Percentiles rank a stretch among this genome's conserved stretches.
Conservation (phyloP, 1,140 invertebrate genomes). For the Cotesia vestalis region DNA sequence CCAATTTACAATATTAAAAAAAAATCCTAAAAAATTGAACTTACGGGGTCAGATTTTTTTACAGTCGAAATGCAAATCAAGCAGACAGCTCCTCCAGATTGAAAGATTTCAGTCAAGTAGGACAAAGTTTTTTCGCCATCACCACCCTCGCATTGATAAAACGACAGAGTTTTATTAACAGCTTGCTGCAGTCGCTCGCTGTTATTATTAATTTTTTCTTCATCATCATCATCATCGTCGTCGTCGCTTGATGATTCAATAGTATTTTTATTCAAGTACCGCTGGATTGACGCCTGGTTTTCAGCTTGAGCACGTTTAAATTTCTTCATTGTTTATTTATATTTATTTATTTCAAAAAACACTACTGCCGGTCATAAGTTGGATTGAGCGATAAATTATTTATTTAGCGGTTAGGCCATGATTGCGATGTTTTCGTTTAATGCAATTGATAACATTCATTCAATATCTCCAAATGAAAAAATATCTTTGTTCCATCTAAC, state of each 20-base stretch:
- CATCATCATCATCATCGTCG: slow-evolving; percentile 62
- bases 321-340: slow-evolving; percentile 55
- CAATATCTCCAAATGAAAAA: no score
- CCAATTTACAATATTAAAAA: not conserved
- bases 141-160: slow-evolving; percentile 63
- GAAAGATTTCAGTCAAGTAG: slow-evolving; percentile 78
- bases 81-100: slow-evolving; percentile 83
- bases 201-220: slow-evolving; percentile 46
- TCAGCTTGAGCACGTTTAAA: slow-evolving; percentile 69
- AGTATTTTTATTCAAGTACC: slow-evolving; percentile 67
- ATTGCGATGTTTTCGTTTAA: no score
- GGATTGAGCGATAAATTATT: no score
- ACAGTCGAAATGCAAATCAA: slow-evolving; percentile 92
- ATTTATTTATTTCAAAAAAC: no score
- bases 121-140: slow-evolving; percentile 72
- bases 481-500: no score
- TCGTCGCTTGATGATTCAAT: slow-evolving; percentile 58
- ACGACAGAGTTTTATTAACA: slow-evolving; percentile 54
- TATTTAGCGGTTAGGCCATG: no score
- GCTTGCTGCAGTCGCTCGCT: slow-evolving; percentile 49
- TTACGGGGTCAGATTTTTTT: slow-evolving; percentile 80
- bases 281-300: slow-evolving; percentile 70
- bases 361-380: no score
- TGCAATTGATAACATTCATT: no score
- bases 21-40: not conserved